These are phyloP conservation scores for Melospiza georgiana DNA, from an alignment of 2,113 vertebrate species.

Conservation along the genomic window DNA sequence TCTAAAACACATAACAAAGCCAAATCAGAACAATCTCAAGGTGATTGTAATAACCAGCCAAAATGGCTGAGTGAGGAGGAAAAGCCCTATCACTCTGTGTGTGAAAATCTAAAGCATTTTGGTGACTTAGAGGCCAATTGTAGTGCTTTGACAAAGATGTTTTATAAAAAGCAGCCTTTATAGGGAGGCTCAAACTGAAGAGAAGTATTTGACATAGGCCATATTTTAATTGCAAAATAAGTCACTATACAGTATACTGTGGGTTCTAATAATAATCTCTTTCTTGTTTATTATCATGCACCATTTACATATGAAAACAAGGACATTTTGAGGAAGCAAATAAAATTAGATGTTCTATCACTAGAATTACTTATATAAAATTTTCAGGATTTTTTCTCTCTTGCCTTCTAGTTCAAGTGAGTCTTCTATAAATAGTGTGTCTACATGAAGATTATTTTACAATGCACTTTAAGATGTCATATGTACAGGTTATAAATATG, in stretches of 20 bases:
- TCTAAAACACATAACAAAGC: not conserved
- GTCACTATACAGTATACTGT: not conserved
- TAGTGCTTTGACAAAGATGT: not conserved
- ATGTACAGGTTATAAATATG: not conserved
- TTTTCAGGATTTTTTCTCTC: not conserved
- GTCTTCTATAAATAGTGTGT: not conserved
- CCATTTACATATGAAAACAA: not conserved
- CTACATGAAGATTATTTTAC: not conserved
- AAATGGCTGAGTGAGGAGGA: not conserved
- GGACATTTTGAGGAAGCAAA: not conserved
- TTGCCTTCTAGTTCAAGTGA: not conserved
- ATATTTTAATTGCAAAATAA: not conserved
- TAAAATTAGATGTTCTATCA: not conserved
- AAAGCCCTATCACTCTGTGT: not conserved
- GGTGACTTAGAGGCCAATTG: not conserved
- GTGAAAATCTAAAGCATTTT: not conserved
- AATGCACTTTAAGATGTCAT: not conserved
- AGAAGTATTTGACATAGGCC: not conserved
- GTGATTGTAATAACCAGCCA: not conserved
- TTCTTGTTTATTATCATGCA: not conserved
- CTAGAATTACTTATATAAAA: not conserved
- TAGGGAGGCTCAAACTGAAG: not conserved
- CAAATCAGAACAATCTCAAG: not conserved
- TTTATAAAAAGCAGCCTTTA: constrained; percentile 5
- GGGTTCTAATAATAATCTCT: not conserved